Base-by-base conservation (phyloP, 2,113 vertebrate genomes). In the Mesocricetus auratus region DNA sequence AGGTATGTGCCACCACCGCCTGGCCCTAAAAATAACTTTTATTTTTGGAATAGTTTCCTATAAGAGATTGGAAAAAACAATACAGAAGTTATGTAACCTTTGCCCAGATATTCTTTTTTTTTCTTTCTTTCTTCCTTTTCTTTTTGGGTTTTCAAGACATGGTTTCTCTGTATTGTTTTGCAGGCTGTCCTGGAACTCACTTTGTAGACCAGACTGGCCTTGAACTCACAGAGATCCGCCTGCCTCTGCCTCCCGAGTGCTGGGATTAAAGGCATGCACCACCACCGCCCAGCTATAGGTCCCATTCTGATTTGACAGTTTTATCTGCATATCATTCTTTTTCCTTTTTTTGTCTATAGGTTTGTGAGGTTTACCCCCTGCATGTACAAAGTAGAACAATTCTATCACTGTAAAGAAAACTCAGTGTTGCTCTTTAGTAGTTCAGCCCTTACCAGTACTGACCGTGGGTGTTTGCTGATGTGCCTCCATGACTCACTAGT, bases 31-130 rank as follows among this genome's bases (percentile, higher is more conserved):
- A 91, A 56, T 47, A 69, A 75, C 15, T 56, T 83, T 81, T 74
- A 82, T 56, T 66, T 87, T 53, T 78, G 33, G 95, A 93, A 91
- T n/a, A 83, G 47, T 87, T 90, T 93, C 58, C 85, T 39, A 90
- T 8, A 82, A 89, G 8, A 33, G 89, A 79, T 33, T 86, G 17
- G 68, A 39, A 91, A 82, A 90, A 78, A 77, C 3, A 78, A 64
- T 50, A 45, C 29, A 94, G 58, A 22, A 42, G 12, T 19, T 64
- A 36, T 15, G n/a, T n/a, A n/a, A n/a, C 17, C 74, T 86, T 77
- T 19, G 53, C 45, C 29, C 45, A 90, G 47, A 50, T 50, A 50
- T 50, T 50, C 50, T 50, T n/a, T n/a, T n/a, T n/a, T n/a, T n/a
- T n/a, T n/a, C n/a, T n/a, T n/a, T n/a, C n/a, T n/a, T n/a, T n/a